phyloP scores from a whole-genome alignment of 2,888 invertebrate species.

The Malacosoma neustria region DNA sequence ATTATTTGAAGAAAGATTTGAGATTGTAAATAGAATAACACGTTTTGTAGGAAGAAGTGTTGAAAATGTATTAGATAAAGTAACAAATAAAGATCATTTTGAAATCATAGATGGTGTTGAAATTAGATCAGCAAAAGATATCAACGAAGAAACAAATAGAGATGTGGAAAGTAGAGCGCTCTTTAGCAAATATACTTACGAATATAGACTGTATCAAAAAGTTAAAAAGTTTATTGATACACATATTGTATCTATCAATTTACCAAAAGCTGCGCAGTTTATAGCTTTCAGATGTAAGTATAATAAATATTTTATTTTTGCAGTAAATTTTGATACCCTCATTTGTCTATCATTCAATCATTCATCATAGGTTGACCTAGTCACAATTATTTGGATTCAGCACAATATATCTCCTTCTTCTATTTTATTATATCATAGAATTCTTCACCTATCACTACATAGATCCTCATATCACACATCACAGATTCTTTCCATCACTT shows the following conservation, averaged over 20 bases:
- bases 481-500: no score
- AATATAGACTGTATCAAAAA: slow-evolving; percentile 73
- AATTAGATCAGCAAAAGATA: slow-evolving; percentile 41
- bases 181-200: slow-evolving; percentile 56
- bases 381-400: no score
- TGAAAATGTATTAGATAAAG: slow-evolving; percentile 72
- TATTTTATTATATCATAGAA: no score
- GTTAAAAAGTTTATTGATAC: slow-evolving; percentile 74
- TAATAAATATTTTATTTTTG: no score
- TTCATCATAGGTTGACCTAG: no score
- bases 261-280: slow-evolving; percentile 79
- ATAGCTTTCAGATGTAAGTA: slow-evolving; percentile 78
- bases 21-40: slow-evolving; percentile 49
- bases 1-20: slow-evolving; percentile 37
- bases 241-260: slow-evolving; percentile 78
- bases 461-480: no score
- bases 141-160: slow-evolving; percentile 12
- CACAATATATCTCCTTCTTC: no score
- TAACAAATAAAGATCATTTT: slow-evolving; percentile 68
- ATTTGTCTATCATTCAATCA: no score
- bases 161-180: slow-evolving; percentile 41
- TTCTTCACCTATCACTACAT: no score
- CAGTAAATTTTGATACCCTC: no score
- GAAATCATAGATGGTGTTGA: slow-evolving; percentile 76
- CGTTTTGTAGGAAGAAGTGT: slow-evolving; percentile 62